phyloP scores from a whole-genome alignment of 2,113 vertebrate genomes.

The Entosphenus tridentatus region DNA sequence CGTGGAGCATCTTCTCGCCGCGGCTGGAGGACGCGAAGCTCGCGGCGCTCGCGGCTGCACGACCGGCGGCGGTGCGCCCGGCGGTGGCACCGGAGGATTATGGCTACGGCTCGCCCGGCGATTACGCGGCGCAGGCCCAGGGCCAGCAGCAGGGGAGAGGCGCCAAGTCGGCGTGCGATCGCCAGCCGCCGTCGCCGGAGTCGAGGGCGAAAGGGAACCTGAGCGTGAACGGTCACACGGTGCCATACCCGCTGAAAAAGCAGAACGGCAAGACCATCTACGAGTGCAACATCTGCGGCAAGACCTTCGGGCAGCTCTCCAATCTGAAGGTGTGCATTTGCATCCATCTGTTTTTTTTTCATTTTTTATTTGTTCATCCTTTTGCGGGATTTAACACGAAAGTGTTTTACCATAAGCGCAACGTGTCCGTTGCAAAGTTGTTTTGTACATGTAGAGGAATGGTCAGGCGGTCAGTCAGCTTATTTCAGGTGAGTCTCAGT shows the following conservation, averaged over 20 bases:
- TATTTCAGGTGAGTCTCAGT: no score
- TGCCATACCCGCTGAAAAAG: conserved; percentile 40
- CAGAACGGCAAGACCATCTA: conserved; percentile 49
- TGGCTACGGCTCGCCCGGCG: not conserved
- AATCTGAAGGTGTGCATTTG: conserved; percentile 43
- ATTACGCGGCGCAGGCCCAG: not conserved
- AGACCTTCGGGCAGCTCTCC: conserved; percentile 61
- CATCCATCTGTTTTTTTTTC: no score
- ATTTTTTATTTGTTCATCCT: not conserved
- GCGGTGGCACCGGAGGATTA: not conserved
- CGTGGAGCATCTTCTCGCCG: no score
- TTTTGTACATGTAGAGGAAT: no score
- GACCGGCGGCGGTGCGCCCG: not conserved
- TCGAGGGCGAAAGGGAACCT: not conserved
- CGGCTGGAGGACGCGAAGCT: no score
- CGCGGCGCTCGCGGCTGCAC: not conserved
- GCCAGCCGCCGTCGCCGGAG: not conserved
- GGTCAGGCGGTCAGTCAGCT: no score
- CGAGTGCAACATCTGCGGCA: conserved; percentile 43
- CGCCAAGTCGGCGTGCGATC: not conserved
- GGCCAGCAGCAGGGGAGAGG: not conserved
- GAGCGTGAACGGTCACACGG: conserved; percentile 9
- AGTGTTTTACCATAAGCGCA: no score
- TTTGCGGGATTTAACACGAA: no score
- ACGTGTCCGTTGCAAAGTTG: no score